These are phyloP conservation scores for Diadema setosum DNA, from an alignment of 35 echinoderm and acorn worm genomes.

Conservation along the genomic window DNA sequence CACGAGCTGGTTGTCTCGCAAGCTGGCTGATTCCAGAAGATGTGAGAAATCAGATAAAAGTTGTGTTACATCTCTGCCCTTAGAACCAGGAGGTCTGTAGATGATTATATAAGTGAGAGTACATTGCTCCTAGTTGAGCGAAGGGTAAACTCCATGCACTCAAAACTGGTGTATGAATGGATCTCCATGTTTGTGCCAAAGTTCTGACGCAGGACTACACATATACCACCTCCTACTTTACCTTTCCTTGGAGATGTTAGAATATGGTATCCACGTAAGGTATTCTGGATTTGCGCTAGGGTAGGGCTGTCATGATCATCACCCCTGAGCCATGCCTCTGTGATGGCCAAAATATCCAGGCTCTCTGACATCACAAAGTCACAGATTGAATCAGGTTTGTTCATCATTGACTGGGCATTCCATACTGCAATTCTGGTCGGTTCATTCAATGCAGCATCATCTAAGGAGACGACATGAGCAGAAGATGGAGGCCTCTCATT, in stretches of 20 bases:
- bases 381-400: not conserved
- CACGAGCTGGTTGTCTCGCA: not conserved
- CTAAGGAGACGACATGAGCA: too few relatives aligned
- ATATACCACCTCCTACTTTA: constrained; percentile 29
- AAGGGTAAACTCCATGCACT: constrained; percentile 10
- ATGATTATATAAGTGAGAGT: not conserved
- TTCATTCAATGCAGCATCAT: too few relatives aligned
- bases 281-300: constrained; percentile 27
- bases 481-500: too few relatives aligned
- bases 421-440: not conserved
- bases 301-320: not conserved
- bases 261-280: not conserved
- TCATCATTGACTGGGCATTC: not conserved
- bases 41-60: not conserved
- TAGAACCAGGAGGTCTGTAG: not conserved
- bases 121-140: not conserved
- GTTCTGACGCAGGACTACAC: not conserved
- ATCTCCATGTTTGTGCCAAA: not conserved
- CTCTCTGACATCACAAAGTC: constrained; percentile 38
- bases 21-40: not conserved
- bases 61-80: not conserved
- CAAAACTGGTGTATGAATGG: not conserved
- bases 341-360: constrained; percentile 31
- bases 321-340: constrained; percentile 36
- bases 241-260: not conserved